Evolutionary conservation across 2,113 vertebrate species (phyloP).

Genomic region (Phycodurus eques): DNA sequence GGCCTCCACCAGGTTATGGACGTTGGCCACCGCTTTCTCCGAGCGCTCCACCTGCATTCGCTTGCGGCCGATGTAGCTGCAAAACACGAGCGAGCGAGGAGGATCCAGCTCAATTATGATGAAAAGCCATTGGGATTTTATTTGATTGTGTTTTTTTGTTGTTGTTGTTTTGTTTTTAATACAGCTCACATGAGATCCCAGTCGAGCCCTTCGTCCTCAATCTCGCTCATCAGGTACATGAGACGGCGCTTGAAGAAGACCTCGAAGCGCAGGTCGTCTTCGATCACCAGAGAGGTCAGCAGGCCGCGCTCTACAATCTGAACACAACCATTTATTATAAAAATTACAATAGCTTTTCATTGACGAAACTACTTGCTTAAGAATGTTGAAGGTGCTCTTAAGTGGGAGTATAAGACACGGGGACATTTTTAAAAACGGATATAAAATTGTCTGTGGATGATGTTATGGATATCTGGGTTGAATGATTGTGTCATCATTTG

Average conservation of each 20-base stretch:
- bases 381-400: too few relatives aligned
- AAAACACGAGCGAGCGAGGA: conserved; percentile 1
- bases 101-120: neutral
- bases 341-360: neutral
- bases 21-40: conserved; percentile 82
- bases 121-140: neutral
- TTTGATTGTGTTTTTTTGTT: neutral
- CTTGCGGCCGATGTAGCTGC: conserved; percentile 89
- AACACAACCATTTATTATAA: conserved; percentile 1
- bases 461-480: neutral
- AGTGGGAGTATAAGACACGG: too few relatives aligned
- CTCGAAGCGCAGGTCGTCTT: conserved; percentile 91
- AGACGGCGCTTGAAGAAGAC: conserved; percentile 90
- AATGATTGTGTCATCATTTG: neutral
- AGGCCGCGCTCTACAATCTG: conserved; percentile 79
- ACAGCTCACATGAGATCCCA: conserved; percentile 89
- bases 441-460: too few relatives aligned
- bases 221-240: conserved; percentile 82
- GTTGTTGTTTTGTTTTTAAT: too few relatives aligned
- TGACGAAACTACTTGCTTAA: too few relatives aligned
- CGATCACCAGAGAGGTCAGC: conserved; percentile 79
- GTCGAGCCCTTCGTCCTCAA: conserved; percentile 74
- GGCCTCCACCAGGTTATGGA: conserved; percentile 86
- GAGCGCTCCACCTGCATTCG: conserved; percentile 89
- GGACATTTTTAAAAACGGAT: too few relatives aligned